Conservation (phyloP, 2,113 vertebrate species). For the Hystrix cristata region DNA sequence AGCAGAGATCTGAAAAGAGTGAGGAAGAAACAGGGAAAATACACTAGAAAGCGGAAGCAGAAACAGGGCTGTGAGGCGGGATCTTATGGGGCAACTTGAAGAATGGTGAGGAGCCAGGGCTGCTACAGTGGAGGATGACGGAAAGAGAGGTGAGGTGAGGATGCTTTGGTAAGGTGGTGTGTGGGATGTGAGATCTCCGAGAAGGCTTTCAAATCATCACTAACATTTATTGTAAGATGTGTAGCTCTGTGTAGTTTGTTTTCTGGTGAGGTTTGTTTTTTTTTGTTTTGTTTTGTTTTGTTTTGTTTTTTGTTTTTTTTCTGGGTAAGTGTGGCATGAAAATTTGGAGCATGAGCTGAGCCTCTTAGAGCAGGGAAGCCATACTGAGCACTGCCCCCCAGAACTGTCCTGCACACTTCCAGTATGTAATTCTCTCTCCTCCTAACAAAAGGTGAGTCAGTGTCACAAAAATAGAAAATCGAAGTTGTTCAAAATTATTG, state of each 20-base stretch:
- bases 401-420: neutral
- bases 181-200: neutral
- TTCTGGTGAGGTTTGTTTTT: neutral
- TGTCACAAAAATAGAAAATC: neutral
- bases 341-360: neutral
- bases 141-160: neutral
- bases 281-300: too few relatives aligned
- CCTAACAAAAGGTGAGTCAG: neutral
- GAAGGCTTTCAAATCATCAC: neutral
- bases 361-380: neutral
- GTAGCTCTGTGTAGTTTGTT: neutral
- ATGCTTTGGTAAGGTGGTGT: neutral
- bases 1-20: neutral
- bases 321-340: too few relatives aligned
- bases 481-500: conserved; percentile 41
- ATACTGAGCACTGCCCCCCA: neutral
- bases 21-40: neutral
- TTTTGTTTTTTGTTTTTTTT: neutral
- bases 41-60: neutral
- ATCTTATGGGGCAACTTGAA: neutral
- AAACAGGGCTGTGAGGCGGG: neutral
- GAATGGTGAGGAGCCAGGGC: neutral
- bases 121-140: neutral
- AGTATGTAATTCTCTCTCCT: neutral
- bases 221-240: neutral